phyloP scores from a whole-genome alignment of 1,140 invertebrate species.

The Wiebesia pumilae region DNA sequence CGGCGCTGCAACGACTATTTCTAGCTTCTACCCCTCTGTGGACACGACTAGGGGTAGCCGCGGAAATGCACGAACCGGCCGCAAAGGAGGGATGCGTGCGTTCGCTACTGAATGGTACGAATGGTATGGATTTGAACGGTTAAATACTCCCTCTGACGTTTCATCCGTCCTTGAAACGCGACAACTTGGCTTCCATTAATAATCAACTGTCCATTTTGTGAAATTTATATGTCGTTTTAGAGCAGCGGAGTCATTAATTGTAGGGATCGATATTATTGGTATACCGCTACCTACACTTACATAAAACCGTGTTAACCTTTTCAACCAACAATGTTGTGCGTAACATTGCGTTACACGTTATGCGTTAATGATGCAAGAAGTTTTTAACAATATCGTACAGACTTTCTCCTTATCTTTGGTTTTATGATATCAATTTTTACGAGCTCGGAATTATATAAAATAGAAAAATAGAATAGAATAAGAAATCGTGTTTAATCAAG shows the following conservation, averaged over 20 bases:
- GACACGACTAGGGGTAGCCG: no score
- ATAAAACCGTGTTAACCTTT: background rate
- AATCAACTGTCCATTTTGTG: constrained; percentile 7
- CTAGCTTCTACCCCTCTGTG: no score
- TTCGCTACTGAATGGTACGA: background rate
- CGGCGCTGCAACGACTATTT: no score
- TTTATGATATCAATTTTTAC: no score
- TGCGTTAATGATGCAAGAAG: background rate
- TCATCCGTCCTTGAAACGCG: background rate
- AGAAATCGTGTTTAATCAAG: no score
- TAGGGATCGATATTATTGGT: background rate
- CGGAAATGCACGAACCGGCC: background rate
- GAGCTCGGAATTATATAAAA: no score
- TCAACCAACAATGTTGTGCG: background rate
- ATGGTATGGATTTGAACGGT: background rate
- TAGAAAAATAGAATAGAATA: no score
- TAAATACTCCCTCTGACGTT: background rate
- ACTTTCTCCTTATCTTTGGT: no score
- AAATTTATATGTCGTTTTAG: background rate
- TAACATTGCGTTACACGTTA: background rate
- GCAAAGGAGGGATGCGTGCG: background rate
- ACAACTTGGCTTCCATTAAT: background rate
- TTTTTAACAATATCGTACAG: no score
- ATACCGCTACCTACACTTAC: no score
- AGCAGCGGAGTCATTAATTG: background rate